These are phyloP conservation scores for Drosophila arizonae DNA, from an alignment of 1,140 invertebrate genomes.

Conservation along the genomic window DNA sequence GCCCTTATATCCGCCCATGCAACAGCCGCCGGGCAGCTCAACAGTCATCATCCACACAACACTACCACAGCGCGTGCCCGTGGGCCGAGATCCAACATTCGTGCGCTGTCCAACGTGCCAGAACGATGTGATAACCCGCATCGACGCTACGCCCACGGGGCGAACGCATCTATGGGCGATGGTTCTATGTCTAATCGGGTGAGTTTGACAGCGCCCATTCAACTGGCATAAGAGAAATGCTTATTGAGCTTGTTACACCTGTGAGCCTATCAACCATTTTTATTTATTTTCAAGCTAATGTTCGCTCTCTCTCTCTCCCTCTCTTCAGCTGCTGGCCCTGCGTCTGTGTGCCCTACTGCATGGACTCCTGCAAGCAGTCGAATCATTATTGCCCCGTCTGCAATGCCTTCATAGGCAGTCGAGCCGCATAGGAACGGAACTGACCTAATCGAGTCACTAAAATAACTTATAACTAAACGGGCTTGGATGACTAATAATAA, in stretches of 20 bases:
- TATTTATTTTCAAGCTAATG: neutral
- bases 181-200: constrained; percentile 85
- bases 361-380: constrained; percentile 85
- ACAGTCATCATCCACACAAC: constrained; percentile 83
- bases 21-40: constrained; percentile 12
- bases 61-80: constrained; percentile 24
- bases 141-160: constrained; percentile 83
- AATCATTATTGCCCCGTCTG: constrained; percentile 88
- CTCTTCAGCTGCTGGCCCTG: constrained; percentile 84
- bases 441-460: neutral
- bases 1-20: constrained; percentile 57
- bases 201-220: constrained; percentile 30
- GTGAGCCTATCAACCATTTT: neutral
- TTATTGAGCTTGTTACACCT: neutral
- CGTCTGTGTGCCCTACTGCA: constrained; percentile 86
- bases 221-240: neutral
- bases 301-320: too few species aligned
- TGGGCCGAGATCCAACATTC: constrained; percentile 83
- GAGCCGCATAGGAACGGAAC: neutral
- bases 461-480: neutral
- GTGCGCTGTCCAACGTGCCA: constrained; percentile 85
- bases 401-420: constrained; percentile 85
- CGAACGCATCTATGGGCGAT: constrained; percentile 86
- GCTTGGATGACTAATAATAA: neutral
- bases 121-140: constrained; percentile 83